Conservation (phyloP, 2,888 invertebrate species). For the Salpingus planirostris region DNA sequence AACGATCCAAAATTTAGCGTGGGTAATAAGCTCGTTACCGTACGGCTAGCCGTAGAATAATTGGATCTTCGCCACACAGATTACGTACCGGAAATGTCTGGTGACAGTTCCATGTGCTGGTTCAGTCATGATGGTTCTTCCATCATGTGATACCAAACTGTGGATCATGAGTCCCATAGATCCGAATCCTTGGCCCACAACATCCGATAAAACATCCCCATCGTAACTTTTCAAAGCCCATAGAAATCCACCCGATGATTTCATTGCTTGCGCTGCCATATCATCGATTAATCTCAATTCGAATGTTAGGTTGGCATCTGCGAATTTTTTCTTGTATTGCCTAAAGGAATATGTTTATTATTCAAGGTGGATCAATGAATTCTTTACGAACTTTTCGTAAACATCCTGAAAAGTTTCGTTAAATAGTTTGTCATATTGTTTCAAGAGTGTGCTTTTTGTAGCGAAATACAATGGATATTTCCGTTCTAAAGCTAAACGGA, state of each 20-base stretch:
- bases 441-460: constrained; percentile 80
- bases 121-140: constrained; percentile 76
- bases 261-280: constrained; percentile 76
- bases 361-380: background rate
- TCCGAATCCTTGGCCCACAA: constrained; percentile 66
- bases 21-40: too few species aligned
- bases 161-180: constrained; percentile 83
- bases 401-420: constrained; percentile 82
- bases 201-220: constrained; percentile 79
- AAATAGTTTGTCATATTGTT: constrained; percentile 76
- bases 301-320: constrained; percentile 68
- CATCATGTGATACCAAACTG: constrained; percentile 75
- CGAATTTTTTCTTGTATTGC: constrained; percentile 62
- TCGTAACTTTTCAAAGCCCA: constrained; percentile 90
- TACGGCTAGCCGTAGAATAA: too few species aligned
- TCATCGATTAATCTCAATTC: constrained; percentile 83
- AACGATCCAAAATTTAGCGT: constrained; percentile 26
- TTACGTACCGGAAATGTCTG: constrained; percentile 56
- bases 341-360: constrained; percentile 34
- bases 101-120: constrained; percentile 86
- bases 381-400: constrained; percentile 50
- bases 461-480: constrained; percentile 78
- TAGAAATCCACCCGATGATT: constrained; percentile 73
- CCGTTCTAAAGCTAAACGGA: constrained; percentile 72
- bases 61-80: constrained; percentile 30